Base-by-base conservation (phyloP, 2,113 vertebrate genomes). In the Carassius auratus region DNA sequence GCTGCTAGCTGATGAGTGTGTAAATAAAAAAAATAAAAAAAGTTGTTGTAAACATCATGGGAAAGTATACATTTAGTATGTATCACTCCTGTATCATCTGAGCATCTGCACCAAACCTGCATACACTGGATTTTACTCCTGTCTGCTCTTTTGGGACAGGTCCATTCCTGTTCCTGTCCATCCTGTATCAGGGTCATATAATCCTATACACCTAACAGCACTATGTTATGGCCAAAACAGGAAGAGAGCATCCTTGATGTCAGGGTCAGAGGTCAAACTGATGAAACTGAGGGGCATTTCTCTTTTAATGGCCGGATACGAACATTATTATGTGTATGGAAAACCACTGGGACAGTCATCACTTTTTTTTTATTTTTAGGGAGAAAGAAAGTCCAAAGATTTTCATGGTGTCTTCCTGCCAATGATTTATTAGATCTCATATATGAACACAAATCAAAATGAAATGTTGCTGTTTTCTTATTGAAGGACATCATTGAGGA, bases 151-250 rank as follows among this genome's bases (percentile, higher is more conserved):
- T 33, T 66, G 57, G 66, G 33, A 80, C 21, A 71, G 68, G 26
- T 79, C 52, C 66, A 33, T 33, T 59, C 78, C 45, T 42, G 68
- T 59, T 59, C 66, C 21, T 42, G 13, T 83, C 33, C 81, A 73
- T 84, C 71, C 74, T 77, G 36, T 66, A 42, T 85, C 48, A 78
- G 19, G 73, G 87, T 87, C 77, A 88, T 23, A 10, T 36, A 57
- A 87, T 81, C 68, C 55, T 48, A 77, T 57, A 77, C 77, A 88
- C 68, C 59, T 74, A 64, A 82, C 13, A 52, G 38, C 30, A 48
- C 66, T 19, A 45, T 83, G 48, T 77, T 68, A 36, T 21, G 62
- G 71, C 50, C n/a, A 87, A 87, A 90, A 88, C 86, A 87, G 87
- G 87, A 88, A 83, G 62, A 83, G 42, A 50, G 77, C 45, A 88